Conservation (phyloP, 1,140 invertebrate genomes). For the Drosophila burlai region DNA sequence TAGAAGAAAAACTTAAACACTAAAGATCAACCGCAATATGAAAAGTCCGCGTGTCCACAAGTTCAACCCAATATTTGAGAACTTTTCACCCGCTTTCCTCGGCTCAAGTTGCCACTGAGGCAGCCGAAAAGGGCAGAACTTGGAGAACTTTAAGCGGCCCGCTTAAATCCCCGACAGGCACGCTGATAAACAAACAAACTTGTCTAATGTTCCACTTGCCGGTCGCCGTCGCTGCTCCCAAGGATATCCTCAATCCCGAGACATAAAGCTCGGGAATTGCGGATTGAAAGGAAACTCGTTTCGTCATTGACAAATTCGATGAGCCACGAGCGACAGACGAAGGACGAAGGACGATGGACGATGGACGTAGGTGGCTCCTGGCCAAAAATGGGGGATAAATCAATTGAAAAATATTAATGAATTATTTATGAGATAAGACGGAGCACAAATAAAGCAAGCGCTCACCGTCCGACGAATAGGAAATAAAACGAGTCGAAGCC, state of each 20-base stretch:
- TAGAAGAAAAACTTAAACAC: constrained; percentile 10
- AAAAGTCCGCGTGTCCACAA: constrained; percentile 13
- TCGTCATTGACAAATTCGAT: constrained; percentile 60
- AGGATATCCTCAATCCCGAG: constrained; percentile 45
- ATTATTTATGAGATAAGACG: constrained; percentile 71
- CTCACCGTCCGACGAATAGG: constrained; percentile 5
- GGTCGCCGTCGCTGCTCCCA: constrained; percentile 5
- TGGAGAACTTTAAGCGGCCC: constrained; percentile 52
- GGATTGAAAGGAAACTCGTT: constrained; percentile 41
- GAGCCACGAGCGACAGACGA: neutral
- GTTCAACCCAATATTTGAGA: constrained; percentile 36
- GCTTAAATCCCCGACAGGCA: constrained; percentile 42
- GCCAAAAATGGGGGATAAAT: constrained; percentile 63
- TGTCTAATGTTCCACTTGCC: constrained; percentile 56
- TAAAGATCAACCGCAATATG: constrained; percentile 27
- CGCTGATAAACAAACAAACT: constrained; percentile 59
- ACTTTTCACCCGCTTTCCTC: constrained; percentile 19
- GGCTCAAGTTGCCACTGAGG: constrained; percentile 21
- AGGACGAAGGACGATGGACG: neutral
- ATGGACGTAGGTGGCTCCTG: neutral
- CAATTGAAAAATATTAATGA: constrained; percentile 79
- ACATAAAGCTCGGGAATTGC: constrained; percentile 23
- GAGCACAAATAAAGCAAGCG: constrained; percentile 21
- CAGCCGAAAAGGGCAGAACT: constrained; percentile 18
- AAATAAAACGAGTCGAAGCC: constrained; percentile 31